These are phyloP conservation scores for Pachypsylla venusta DNA, from an alignment of 1,140 invertebrate genomes.

Conservation along the genomic window DNA sequence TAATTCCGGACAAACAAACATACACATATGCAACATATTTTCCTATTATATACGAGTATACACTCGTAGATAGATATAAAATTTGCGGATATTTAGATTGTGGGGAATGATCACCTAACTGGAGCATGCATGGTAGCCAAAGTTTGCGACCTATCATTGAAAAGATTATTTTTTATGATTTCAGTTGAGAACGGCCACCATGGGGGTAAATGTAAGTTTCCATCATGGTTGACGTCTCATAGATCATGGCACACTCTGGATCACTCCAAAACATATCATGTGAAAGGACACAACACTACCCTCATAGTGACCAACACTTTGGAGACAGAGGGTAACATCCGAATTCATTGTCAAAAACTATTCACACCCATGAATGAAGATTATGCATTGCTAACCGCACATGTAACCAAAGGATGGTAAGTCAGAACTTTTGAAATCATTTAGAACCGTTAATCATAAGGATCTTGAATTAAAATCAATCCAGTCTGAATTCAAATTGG, in stretches of 20 bases:
- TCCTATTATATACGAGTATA: too few relatives aligned
- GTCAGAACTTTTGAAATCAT: constrained; percentile 18
- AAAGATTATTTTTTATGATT: constrained; percentile 6
- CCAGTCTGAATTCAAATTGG: too few relatives aligned
- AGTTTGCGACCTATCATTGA: too few relatives aligned
- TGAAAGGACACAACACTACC: constrained; percentile 46
- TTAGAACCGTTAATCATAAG: too few relatives aligned
- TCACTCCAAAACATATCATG: constrained; percentile 45
- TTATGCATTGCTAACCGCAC: constrained; percentile 48
- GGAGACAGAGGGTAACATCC: constrained; percentile 17
- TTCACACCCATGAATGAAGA: constrained; percentile 16
- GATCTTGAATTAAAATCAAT: too few relatives aligned
- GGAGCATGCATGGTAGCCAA: too few relatives aligned
- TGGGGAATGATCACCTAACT: too few relatives aligned
- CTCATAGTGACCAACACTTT: constrained; percentile 32
- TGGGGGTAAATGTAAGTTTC: constrained; percentile 42
- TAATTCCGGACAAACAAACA: too few relatives aligned
- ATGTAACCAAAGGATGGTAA: constrained; percentile 51
- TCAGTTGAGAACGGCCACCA: constrained; percentile 16
- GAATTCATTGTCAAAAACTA: constrained; percentile 20
- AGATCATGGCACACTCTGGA: constrained; percentile 54
- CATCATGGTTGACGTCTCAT: constrained; percentile 45
- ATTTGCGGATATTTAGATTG: too few relatives aligned
- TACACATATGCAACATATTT: too few relatives aligned
- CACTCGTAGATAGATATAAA: too few relatives aligned